Percentiles rank a stretch among this genome's conserved stretches.
Conservation (phyloP, 2,888 invertebrate species). For the Dinocampus coccinellae region DNA sequence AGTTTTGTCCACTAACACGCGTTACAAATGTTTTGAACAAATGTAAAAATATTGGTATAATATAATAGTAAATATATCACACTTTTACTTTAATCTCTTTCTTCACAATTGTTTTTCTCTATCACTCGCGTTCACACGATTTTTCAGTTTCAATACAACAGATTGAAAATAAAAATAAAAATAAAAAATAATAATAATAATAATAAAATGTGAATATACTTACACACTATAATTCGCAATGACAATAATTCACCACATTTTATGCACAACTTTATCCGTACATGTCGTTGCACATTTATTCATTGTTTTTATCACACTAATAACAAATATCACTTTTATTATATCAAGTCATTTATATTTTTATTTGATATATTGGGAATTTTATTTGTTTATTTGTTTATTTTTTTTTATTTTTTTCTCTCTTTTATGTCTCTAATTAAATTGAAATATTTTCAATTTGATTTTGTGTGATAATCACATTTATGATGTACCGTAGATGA, state of each 20-base stretch:
- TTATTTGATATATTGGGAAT: not conserved
- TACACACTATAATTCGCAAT: slow-evolving; percentile 4
- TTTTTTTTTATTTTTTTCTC: too few species aligned
- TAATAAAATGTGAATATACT: too few species aligned
- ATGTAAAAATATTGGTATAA: not conserved
- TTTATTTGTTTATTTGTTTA: not conserved
- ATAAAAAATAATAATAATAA: too few species aligned
- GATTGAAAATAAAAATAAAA: too few species aligned
- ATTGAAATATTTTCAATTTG: too few species aligned
- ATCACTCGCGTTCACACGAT: not conserved
- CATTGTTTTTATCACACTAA: not conserved
- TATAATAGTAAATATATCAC: not conserved
- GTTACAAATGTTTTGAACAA: not conserved
- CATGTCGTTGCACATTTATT: not conserved
- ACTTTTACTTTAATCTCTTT: not conserved
- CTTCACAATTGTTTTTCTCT: not conserved
- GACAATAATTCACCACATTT: slow-evolving; percentile 26
- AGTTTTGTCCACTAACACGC: slow-evolving; percentile 36
- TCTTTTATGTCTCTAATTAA: too few species aligned
- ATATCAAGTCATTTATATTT: not conserved
- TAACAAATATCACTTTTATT: not conserved
- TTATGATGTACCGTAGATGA: too few species aligned
- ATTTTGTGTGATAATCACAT: too few species aligned
- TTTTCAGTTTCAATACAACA: too few species aligned
- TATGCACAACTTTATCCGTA: not conserved